Percentiles rank a stretch among this genome's conserved stretches.
Conservation (phyloP, 2,888 invertebrate genomes). For the Macaria notata region DNA sequence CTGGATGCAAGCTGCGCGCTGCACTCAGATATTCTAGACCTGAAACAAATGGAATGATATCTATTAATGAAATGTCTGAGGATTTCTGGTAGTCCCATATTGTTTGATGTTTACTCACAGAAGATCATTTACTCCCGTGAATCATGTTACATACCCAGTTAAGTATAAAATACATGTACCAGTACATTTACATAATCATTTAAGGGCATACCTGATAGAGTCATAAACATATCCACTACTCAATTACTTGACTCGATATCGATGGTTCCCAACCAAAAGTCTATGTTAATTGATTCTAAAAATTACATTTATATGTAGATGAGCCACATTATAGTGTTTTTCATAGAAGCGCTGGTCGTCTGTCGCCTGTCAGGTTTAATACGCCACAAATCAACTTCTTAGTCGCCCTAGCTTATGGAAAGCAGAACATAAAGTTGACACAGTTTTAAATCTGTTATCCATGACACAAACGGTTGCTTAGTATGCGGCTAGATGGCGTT, state of each 20-base stretch:
- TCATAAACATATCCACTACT: constrained; percentile 2
- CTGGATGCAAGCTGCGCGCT: constrained; percentile 80
- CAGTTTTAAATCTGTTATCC: no score
- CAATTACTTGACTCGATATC: constrained; percentile 14
- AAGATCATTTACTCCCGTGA: no score
- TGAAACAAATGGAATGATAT: constrained; percentile 47
- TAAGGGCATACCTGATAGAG: constrained; percentile 1
- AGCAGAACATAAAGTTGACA: background rate
- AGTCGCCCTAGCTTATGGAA: constrained; percentile 31
- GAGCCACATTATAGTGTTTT: constrained; percentile 20
- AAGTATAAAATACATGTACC: background rate
- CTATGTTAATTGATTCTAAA: constrained; percentile 18
- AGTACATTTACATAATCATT: background rate
- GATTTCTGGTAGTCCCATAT: no score
- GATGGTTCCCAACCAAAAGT: constrained; percentile 8
- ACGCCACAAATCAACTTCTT: constrained; percentile 43
- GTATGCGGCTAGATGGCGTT: no score
- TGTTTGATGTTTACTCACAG: no score
- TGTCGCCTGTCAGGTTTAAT: constrained; percentile 27
- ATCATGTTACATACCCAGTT: background rate
- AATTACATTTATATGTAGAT: constrained; percentile 29
- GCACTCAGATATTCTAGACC: constrained; percentile 77
- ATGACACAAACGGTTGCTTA: no score
- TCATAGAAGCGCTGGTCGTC: constrained; percentile 22
- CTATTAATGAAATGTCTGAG: background rate